Conservation (phyloP, 2,797 vertebrate genomes). For the Spea hammondii region DNA sequence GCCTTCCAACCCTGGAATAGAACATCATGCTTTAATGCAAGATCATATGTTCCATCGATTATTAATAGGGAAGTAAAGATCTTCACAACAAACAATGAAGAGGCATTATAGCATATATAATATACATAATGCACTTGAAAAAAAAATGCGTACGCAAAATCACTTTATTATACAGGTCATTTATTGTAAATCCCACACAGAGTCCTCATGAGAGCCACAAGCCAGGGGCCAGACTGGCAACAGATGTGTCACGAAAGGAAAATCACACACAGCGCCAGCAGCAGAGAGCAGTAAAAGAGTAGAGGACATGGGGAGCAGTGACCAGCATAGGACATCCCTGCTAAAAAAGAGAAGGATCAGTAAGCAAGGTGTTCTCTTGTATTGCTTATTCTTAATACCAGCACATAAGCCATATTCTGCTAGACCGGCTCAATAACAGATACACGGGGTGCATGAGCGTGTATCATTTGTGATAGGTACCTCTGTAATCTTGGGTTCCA, state of each 20-base stretch:
- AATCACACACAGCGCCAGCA: neutral
- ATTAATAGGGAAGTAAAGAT: too few relatives aligned
- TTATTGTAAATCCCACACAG: too few relatives aligned
- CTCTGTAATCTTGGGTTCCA: slow-evolving; percentile 67
- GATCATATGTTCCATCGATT: too few relatives aligned
- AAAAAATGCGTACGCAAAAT: too few relatives aligned
- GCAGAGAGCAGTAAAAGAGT: neutral
- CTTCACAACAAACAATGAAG: too few relatives aligned
- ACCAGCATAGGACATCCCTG: neutral
- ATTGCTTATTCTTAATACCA: neutral
- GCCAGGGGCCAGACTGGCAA: neutral
- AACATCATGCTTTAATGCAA: too few relatives aligned
- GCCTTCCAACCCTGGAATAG: too few relatives aligned
- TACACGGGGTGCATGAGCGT: neutral
- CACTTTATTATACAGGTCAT: too few relatives aligned
- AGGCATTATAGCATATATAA: too few relatives aligned
- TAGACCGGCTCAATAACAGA: neutral
- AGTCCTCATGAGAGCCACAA: neutral
- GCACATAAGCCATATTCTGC: neutral
- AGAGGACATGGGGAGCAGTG: neutral
- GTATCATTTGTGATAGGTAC: slow-evolving; percentile 55
- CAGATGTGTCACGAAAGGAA: neutral
- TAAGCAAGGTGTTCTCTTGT: too few relatives aligned
- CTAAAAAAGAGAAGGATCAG: slow-evolving; percentile 9
- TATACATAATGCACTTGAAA: too few relatives aligned